phyloP scores from a whole-genome alignment of 2,888 invertebrate species.

The Arrhopalites spinosus region DNA sequence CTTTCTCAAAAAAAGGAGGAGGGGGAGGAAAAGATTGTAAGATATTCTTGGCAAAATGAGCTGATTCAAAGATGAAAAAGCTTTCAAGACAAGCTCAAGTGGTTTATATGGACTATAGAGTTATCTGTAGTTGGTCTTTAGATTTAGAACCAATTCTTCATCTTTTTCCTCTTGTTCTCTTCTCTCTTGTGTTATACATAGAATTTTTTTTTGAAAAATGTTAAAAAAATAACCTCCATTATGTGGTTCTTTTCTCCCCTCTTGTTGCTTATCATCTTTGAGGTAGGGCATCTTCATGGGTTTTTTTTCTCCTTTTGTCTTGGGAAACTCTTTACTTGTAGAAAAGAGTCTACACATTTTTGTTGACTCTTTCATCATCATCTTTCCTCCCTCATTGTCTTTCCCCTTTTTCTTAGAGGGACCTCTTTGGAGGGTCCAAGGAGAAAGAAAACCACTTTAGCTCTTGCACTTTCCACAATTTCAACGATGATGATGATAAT shows the following conservation, averaged over 20 bases:
- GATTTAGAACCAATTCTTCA: too few species aligned
- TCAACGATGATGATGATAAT: conserved; percentile 3
- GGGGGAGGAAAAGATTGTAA: not conserved
- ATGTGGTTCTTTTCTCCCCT: not conserved
- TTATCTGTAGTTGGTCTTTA: not conserved
- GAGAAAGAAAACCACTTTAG: not conserved
- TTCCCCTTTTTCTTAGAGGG: not conserved
- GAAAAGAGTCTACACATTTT: not conserved
- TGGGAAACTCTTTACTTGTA: not conserved
- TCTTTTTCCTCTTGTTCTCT: not conserved
- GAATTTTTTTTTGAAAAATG: not conserved
- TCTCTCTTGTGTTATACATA: not conserved
- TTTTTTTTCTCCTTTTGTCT: not conserved
- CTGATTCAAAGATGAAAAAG: not conserved
- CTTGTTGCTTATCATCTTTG: not conserved
- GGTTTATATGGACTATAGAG: not conserved
- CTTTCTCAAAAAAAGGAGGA: not conserved
- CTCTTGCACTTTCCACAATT: not conserved
- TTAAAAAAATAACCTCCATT: not conserved
- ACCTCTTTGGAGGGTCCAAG: not conserved
- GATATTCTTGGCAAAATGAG: not conserved
- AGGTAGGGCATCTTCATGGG: too few species aligned
- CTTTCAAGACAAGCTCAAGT: not conserved
- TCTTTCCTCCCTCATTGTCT: not conserved
- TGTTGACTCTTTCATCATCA: conserved; percentile 3